Conservation (phyloP, 2,888 invertebrate genomes). For the Eretmocerus hayati region DNA sequence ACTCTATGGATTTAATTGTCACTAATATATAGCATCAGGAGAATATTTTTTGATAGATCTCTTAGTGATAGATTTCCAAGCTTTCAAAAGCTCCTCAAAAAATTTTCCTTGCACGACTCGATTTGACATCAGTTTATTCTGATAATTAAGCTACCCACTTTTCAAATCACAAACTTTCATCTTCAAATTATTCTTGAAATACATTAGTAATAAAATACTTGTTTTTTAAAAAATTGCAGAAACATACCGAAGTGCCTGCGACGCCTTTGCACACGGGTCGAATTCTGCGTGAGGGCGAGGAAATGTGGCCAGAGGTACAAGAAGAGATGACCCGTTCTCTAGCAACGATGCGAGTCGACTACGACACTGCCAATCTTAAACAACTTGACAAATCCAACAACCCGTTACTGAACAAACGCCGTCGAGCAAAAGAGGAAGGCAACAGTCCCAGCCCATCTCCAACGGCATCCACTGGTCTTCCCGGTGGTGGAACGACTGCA, state of each 20-base stretch:
- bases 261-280: conserved; percentile 90
- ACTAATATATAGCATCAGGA: too few species aligned
- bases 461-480: neutral
- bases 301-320: conserved; percentile 95
- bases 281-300: conserved; percentile 83
- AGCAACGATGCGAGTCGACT: conserved; percentile 97
- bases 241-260: conserved; percentile 83
- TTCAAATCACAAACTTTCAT: too few species aligned
- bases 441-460: conserved; percentile 10
- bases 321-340: conserved; percentile 98
- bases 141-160: too few species aligned
- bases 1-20: too few species aligned
- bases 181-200: too few species aligned
- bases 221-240: too few species aligned
- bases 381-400: conserved; percentile 89
- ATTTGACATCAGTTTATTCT: too few species aligned
- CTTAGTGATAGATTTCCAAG: too few species aligned
- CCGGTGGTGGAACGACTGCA: conserved; percentile 2
- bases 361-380: conserved; percentile 85
- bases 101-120: too few species aligned
- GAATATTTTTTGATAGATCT: too few species aligned
- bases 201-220: too few species aligned
- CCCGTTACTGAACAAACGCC: conserved; percentile 66
- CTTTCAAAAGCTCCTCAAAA: too few species aligned
- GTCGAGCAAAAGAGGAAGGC: conserved; percentile 29